Evolutionary conservation across 2,888 invertebrate genomes (phyloP).

Genomic region (Perithous albicinctus): DNA sequence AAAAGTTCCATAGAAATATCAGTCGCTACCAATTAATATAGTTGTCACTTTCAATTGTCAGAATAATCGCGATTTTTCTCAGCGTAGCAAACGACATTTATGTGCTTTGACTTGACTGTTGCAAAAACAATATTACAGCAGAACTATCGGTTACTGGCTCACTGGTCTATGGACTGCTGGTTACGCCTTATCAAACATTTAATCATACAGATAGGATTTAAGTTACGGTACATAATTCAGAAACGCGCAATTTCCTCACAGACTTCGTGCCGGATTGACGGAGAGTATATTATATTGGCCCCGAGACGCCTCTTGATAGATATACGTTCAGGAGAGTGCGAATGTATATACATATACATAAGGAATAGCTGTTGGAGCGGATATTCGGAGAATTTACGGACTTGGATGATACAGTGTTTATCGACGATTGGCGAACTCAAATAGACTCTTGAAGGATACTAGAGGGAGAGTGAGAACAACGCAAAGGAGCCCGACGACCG

Average conservation of each 20-base stretch:
- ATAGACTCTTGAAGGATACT: slow-evolving; percentile 33
- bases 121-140: no score
- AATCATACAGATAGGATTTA: neutral
- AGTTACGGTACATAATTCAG: neutral
- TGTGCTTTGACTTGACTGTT: no score
- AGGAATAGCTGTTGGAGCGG: neutral
- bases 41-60: no score
- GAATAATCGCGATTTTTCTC: no score
- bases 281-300: neutral
- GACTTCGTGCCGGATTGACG: neutral
- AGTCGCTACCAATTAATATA: no score
- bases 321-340: neutral
- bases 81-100: no score
- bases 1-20: no score
- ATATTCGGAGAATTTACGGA: slow-evolving; percentile 56
- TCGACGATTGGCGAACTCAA: slow-evolving; percentile 44
- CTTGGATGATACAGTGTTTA: slow-evolving; percentile 54
- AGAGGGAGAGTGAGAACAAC: neutral
- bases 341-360: neutral
- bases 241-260: neutral
- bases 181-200: no score
- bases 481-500: neutral
- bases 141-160: no score
- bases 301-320: no score
- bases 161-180: no score